phyloP scores from a whole-genome alignment of 2,797 vertebrate genomes.

The Enteromius thamalakanensis region DNA sequence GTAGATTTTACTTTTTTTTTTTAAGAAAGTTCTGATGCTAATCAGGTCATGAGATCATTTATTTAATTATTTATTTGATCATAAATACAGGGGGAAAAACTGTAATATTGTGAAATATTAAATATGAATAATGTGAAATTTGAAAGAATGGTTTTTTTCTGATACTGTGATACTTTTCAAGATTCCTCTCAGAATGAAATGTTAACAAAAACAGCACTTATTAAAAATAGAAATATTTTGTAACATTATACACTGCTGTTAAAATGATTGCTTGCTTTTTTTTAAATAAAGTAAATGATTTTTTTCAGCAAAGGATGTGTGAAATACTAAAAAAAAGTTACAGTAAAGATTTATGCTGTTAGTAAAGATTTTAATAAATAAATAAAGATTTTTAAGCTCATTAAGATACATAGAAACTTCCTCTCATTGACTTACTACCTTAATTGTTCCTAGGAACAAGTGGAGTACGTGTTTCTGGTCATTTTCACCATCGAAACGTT shows the following conservation, averaged over 20 bases:
- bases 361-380: too few species aligned
- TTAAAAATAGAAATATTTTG: too few species aligned
- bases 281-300: too few species aligned
- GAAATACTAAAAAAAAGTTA: too few species aligned
- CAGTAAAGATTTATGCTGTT: too few species aligned
- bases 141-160: too few species aligned
- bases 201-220: too few species aligned
- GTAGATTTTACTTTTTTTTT: background rate
- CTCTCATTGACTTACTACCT: background rate
- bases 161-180: too few species aligned
- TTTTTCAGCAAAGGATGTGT: too few species aligned
- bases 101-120: background rate
- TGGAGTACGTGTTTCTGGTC: constrained; percentile 93
- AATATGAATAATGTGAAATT: background rate
- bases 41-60: background rate
- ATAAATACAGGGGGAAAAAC: background rate
- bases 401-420: background rate
- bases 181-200: too few species aligned
- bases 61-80: background rate
- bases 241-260: too few species aligned
- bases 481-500: constrained; percentile 94
- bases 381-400: background rate
- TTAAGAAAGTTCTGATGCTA: background rate
- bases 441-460: constrained; percentile 84
- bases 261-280: too few species aligned